These are phyloP conservation scores for Oceanodroma leucorhoa DNA, from an alignment of 2,797 vertebrate genomes.

Conservation along the genomic window DNA sequence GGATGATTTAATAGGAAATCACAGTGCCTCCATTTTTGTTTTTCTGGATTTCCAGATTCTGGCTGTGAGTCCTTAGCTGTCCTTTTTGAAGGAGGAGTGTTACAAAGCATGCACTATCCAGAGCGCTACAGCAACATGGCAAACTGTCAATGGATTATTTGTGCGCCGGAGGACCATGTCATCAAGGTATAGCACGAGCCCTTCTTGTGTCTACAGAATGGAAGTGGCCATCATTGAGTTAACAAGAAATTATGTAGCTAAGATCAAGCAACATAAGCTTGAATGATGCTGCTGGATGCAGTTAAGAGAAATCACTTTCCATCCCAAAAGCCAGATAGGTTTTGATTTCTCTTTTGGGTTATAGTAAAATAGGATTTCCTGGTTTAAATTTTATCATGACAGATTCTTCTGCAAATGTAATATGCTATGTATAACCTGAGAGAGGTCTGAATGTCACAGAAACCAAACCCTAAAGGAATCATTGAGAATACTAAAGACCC, in stretches of 20 bases:
- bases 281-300: neutral
- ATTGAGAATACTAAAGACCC: neutral
- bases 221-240: neutral
- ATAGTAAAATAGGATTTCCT: neutral
- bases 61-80: constrained; percentile 79
- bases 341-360: neutral
- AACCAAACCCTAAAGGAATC: neutral
- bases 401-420: neutral
- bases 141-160: constrained; percentile 80
- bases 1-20: neutral
- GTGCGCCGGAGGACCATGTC: constrained; percentile 73
- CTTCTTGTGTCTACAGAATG: neutral
- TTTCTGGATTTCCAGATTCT: constrained; percentile 53
- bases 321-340: neutral
- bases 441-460: neutral
- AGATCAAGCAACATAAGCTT: neutral
- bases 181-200: constrained; percentile 76
- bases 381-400: neutral
- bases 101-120: constrained; percentile 81
- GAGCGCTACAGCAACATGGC: constrained; percentile 75
- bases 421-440: neutral
- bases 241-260: neutral
- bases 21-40: neutral
- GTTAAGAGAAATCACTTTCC: neutral
- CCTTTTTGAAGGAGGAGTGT: constrained; percentile 73